Evolutionary conservation across 2,113 vertebrate species (phyloP), one percentile per base, ranked within the genome.

Genomic region (Sylvietta virens): DNA sequence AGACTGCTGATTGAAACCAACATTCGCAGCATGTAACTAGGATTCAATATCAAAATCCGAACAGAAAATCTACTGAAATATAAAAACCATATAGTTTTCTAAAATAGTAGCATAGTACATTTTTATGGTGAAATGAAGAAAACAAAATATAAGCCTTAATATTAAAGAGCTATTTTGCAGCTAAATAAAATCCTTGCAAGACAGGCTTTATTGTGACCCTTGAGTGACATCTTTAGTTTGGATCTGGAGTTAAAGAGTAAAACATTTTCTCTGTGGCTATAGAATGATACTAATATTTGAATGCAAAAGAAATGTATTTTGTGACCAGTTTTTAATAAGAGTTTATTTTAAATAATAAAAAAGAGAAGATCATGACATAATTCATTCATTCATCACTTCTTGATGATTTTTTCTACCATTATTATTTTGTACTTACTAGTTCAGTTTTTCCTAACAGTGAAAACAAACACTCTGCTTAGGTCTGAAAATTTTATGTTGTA

Each of bases 331-430:
- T 74, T 66, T 17, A 73, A 54, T 9, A 53, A 56, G 7, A 54
- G 2, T 37, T 66, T 58, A 19, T 57, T 91, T 54, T 22, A 72
- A 33, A 58, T 42, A 60, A 39, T 21, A 28, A 31, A 74, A 50
- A 24, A 1, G 5, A 24, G 53, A 92, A 58, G 2, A 23, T 19
- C 15, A 78, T 48, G 13, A 67, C 4, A 35, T 54, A 3, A 31
- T 62, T n/a, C n/a, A n/a, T n/a, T n/a, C 3, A 22, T 86, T 86
- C 18, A 65, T 82, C 19, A 17, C 8, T 21, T 42, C 11, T 64
- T 37, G 7, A 3, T 21, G 44, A n/a, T 48, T n/a, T n/a, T 5
- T 8, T 5, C 6, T 4, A 4, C 4, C 3, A 15, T 5, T 7
- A 50, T 7, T 58, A 45, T 12, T 67, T 4, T 45, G 3, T 48